Evolutionary conservation across 2,113 vertebrate species (phyloP).

Genomic region (Phodopus roborovskii): DNA sequence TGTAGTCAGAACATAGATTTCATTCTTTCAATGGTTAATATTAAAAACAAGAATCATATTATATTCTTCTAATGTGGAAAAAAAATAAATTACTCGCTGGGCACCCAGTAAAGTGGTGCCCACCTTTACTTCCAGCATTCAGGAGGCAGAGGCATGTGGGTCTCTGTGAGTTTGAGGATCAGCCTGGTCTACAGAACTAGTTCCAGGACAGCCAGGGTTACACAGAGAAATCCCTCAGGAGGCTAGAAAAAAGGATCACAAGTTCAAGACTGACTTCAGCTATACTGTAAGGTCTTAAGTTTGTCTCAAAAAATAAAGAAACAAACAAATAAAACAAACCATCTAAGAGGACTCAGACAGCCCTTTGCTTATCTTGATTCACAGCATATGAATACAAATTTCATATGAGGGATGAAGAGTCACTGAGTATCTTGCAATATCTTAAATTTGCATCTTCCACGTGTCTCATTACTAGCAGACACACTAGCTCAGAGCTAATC

Average conservation of each 20-base stretch:
- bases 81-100: background rate
- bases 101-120: too few species aligned
- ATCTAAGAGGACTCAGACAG: background rate
- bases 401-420: constrained; percentile 5
- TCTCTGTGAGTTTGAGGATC: too few species aligned
- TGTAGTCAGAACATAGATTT: background rate
- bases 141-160: too few species aligned
- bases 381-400: constrained; percentile 20
- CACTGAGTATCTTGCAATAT: background rate
- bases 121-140: too few species aligned
- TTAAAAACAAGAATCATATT: background rate
- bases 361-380: background rate
- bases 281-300: background rate
- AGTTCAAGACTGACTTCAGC: background rate
- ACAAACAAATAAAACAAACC: background rate
- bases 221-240: background rate
- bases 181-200: too few species aligned
- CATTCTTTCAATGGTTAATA: constrained; percentile 14
- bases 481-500: background rate
- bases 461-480: background rate
- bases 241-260: background rate
- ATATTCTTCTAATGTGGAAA: constrained; percentile 27
- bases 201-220: too few species aligned
- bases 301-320: background rate
- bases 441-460: constrained; percentile 3